Conservation (phyloP, 2,888 invertebrate genomes). For the Brenthis ino region DNA sequence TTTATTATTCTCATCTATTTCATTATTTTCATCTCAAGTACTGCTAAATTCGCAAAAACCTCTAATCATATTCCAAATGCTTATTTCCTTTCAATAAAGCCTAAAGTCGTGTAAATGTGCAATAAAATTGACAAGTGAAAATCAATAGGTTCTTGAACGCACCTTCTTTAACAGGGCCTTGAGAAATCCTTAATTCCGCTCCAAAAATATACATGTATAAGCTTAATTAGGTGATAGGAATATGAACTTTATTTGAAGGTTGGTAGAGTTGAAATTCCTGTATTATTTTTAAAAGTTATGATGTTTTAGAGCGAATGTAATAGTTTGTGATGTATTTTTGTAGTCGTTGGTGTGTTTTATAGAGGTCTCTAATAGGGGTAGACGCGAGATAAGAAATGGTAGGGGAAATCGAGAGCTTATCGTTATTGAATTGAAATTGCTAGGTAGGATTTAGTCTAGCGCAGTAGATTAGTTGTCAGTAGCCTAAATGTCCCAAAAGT, state of each 20-base stretch:
- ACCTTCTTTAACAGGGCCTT: slow-evolving; percentile 44
- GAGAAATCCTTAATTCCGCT: slow-evolving; percentile 44
- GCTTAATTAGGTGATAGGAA: slow-evolving; percentile 12
- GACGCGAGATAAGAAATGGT: slow-evolving; percentile 27
- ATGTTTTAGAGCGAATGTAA: slow-evolving; percentile 2
- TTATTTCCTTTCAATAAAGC: slow-evolving; percentile 14
- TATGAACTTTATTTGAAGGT: slow-evolving; percentile 18
- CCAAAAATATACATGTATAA: slow-evolving; percentile 16
- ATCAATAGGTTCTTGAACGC: slow-evolving; percentile 51
- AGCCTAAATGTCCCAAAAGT: neutral
- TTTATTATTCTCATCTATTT: neutral
- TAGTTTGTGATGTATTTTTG: slow-evolving; percentile 37
- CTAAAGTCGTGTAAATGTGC: slow-evolving; percentile 35
- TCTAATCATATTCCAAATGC: neutral
- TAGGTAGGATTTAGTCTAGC: slow-evolving; percentile 2
- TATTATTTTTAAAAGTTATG: slow-evolving; percentile 11
- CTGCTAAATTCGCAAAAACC: slow-evolving; percentile 2
- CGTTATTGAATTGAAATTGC: slow-evolving; percentile 30
- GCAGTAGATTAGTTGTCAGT: too few species aligned
- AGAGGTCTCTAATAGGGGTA: slow-evolving; percentile 36
- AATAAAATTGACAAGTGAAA: slow-evolving; percentile 49
- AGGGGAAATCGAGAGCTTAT: slow-evolving; percentile 23
- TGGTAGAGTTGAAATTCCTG: slow-evolving; percentile 14
- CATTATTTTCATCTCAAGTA: slow-evolving; percentile 4
- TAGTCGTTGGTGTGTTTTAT: slow-evolving; percentile 36